Conservation (phyloP, 37 sponge, comb jelly and placozoan species). For the Dysidea cf. avara region DNA sequence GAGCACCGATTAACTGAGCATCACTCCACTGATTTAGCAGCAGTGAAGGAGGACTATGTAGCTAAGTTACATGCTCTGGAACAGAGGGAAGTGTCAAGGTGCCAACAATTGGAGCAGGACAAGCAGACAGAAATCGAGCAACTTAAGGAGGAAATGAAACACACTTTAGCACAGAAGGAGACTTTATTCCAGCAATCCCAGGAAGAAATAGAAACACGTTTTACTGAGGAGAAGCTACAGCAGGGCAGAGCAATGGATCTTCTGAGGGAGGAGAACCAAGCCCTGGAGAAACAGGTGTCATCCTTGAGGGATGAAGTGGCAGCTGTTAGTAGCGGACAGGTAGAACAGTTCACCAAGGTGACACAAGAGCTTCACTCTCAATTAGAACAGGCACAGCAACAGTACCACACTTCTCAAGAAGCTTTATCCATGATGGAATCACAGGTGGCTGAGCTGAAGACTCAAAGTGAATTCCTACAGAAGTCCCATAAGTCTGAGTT, state of each 20-base stretch:
- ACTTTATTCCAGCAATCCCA: neutral
- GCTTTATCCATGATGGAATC: constrained; percentile 3
- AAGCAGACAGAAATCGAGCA: neutral
- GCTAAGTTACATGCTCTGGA: too few relatives aligned
- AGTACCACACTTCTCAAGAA: too few relatives aligned
- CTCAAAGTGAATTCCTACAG: neutral
- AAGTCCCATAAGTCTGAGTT: neutral
- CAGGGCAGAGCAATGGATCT: constrained; percentile 33
- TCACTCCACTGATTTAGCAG: too few relatives aligned
- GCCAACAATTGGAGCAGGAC: neutral
- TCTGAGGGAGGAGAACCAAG: constrained; percentile 25
- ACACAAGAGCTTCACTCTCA: constrained; percentile 18
- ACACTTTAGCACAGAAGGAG: neutral
- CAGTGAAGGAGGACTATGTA: too few relatives aligned
- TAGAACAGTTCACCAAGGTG: constrained; percentile 14
- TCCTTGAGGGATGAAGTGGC: constrained; percentile 37
- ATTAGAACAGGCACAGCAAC: constrained; percentile 15
- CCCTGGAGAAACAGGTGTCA: constrained; percentile 10
- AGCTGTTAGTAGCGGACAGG: constrained; percentile 27
- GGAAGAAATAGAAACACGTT: constrained; percentile 10
- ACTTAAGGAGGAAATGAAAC: neutral
- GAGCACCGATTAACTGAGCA: too few relatives aligned
- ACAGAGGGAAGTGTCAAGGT: neutral
- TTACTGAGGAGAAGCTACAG: constrained; percentile 13
- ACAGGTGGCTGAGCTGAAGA: neutral